A percentile compares a stretch with the other conserved stretches of the same genome.
These are phyloP conservation scores for Porites australiensis DNA, from an alignment of 64 coral and sea anemone species.

Conservation along the genomic window DNA sequence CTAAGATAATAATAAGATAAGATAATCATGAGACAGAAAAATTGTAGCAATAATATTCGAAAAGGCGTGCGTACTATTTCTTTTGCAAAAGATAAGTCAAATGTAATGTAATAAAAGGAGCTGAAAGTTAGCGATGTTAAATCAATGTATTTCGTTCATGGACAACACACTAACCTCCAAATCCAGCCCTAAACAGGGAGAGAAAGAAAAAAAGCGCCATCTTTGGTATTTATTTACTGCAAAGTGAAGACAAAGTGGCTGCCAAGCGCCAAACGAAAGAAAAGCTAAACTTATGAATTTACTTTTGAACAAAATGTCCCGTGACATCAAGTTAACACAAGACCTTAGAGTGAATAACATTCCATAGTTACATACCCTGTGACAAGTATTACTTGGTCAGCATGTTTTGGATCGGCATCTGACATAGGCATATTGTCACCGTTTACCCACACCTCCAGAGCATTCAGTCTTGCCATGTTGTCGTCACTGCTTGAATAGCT, in stretches of 20 bases:
- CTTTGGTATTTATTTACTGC: too few species aligned
- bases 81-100: too few species aligned
- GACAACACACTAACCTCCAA: constrained; percentile 7
- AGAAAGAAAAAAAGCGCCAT: neutral
- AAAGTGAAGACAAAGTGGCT: neutral
- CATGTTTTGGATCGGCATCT: constrained; percentile 41
- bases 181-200: neutral
- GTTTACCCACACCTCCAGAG: constrained; percentile 18
- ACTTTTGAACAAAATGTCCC: too few species aligned
- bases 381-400: constrained; percentile 54
- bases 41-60: too few species aligned
- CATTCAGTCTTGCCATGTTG: constrained; percentile 6
- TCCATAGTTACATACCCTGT: constrained; percentile 20
- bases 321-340: too few species aligned
- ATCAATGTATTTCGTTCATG: neutral
- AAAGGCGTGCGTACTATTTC: too few species aligned
- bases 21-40: too few species aligned
- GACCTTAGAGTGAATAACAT: neutral
- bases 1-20: too few species aligned
- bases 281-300: too few species aligned
- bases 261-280: neutral
- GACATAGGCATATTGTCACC: constrained; percentile 1
- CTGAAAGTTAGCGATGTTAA: too few species aligned
- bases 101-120: too few species aligned
- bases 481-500: constrained; percentile 18